These are phyloP conservation scores for Aurelia sp. DNA, from an alignment of 30 jellyfish, hydroid and myxozoan species.

Conservation along the genomic window DNA sequence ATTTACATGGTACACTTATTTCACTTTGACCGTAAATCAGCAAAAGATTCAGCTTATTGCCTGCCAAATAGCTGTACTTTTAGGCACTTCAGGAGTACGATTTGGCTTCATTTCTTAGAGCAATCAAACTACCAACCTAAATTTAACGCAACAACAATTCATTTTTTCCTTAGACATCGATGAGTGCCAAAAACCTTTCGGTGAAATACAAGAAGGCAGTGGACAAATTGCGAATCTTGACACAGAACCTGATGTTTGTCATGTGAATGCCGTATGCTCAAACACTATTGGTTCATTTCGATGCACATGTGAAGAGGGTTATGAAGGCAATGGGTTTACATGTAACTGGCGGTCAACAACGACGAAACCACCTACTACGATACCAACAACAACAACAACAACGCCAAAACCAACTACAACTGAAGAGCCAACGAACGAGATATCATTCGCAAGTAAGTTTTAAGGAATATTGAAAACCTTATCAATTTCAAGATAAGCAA, in stretches of 20 bases:
- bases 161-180: conserved; percentile 70
- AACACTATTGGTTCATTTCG: conserved; percentile 91
- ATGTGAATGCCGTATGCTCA: conserved; percentile 89
- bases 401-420: background rate
- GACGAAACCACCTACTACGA: conserved; percentile 70
- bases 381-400: conserved; percentile 18
- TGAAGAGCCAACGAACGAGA: too few relatives aligned
- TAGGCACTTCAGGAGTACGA: too few relatives aligned
- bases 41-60: too few relatives aligned
- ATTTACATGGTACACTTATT: too few relatives aligned
- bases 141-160: background rate
- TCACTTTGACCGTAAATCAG: too few relatives aligned
- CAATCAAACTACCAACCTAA: too few relatives aligned
- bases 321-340: conserved; percentile 73
- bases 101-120: too few relatives aligned
- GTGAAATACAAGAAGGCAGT: conserved; percentile 58
- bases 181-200: conserved; percentile 69
- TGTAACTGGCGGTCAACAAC: conserved; percentile 88
- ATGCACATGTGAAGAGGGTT: conserved; percentile 95
- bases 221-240: conserved; percentile 65
- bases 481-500: too few relatives aligned
- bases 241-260: conserved; percentile 91
- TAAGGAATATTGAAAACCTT: too few relatives aligned
- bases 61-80: too few relatives aligned
- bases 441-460: too few relatives aligned